Conservation (phyloP, 2,888 invertebrate species). For the Callyntrura guangdongensis region DNA sequence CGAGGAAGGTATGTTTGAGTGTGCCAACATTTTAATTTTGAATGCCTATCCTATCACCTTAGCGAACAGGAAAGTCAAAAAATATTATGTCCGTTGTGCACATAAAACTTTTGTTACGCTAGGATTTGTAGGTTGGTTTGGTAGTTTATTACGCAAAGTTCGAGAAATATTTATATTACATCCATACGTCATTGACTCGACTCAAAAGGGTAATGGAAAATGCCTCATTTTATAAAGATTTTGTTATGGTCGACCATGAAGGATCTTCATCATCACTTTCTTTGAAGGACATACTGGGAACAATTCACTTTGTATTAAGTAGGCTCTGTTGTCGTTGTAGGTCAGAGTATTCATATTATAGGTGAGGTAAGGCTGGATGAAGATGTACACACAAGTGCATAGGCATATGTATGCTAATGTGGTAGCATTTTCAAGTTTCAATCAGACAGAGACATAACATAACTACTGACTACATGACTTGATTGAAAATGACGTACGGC, state of each 20-base stretch:
- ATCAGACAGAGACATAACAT: too few relatives aligned
- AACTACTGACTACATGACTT: too few relatives aligned
- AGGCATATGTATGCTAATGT: not conserved
- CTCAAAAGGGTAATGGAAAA: not conserved
- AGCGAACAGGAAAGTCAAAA: too few relatives aligned
- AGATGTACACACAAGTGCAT: too few relatives aligned
- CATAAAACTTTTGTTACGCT: too few relatives aligned
- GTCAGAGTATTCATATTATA: too few relatives aligned
- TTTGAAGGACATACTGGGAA: not conserved
- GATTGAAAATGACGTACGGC: conserved; percentile 14
- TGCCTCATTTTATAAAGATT: not conserved
- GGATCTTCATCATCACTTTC: not conserved
- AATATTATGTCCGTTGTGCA: too few relatives aligned
- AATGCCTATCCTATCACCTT: not conserved
- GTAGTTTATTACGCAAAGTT: too few relatives aligned
- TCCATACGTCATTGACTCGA: not conserved
- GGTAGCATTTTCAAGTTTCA: not conserved
- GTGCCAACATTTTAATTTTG: not conserved
- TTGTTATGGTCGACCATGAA: not conserved
- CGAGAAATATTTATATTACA: too few relatives aligned
- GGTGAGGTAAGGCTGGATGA: too few relatives aligned
- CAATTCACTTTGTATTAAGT: not conserved
- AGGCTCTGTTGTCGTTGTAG: too few relatives aligned
- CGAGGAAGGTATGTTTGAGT: conserved; percentile 62
- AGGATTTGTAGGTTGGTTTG: too few relatives aligned